Evolutionary conservation across 2,113 vertebrate genomes (phyloP).

Genomic region (Chascanopsetta lugubris): DNA sequence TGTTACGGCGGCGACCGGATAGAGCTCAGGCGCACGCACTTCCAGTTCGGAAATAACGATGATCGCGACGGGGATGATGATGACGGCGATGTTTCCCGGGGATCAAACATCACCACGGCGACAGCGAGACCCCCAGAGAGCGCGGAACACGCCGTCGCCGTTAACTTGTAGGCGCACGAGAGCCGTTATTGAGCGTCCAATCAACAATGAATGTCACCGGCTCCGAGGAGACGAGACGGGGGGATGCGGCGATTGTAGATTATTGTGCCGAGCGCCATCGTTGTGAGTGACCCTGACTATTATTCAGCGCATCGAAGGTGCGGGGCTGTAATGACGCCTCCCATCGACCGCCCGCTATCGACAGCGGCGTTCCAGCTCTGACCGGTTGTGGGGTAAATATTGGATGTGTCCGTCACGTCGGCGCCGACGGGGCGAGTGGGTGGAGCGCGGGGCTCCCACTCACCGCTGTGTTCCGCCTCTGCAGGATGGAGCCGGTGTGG

Average conservation of each 20-base stretch:
- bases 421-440: too few relatives aligned
- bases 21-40: conserved; percentile 56
- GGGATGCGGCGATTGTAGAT: conserved; percentile 17
- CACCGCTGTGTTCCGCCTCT: conserved; percentile 27
- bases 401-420: too few relatives aligned
- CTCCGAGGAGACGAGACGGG: conserved; percentile 30
- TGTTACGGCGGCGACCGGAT: conserved; percentile 69
- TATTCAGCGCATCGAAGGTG: neutral
- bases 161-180: conserved; percentile 59
- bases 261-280: conserved; percentile 18
- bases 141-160: conserved; percentile 47
- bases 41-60: conserved; percentile 58
- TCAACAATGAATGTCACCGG: conserved; percentile 25
- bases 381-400: too few relatives aligned
- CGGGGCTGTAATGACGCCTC: neutral
- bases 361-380: too few relatives aligned
- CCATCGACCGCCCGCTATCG: too few relatives aligned
- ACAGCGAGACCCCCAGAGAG: conserved; percentile 44
- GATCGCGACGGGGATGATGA: too few relatives aligned
- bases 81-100: conserved; percentile 18
- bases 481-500: conserved; percentile 24
- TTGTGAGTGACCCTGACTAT: neutral
- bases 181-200: conserved; percentile 39
- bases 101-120: conserved; percentile 37
- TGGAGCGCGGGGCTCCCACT: conserved; percentile 28